Conservation (phyloP, 1,140 invertebrate genomes). For the Drosophila baimaii region DNA sequence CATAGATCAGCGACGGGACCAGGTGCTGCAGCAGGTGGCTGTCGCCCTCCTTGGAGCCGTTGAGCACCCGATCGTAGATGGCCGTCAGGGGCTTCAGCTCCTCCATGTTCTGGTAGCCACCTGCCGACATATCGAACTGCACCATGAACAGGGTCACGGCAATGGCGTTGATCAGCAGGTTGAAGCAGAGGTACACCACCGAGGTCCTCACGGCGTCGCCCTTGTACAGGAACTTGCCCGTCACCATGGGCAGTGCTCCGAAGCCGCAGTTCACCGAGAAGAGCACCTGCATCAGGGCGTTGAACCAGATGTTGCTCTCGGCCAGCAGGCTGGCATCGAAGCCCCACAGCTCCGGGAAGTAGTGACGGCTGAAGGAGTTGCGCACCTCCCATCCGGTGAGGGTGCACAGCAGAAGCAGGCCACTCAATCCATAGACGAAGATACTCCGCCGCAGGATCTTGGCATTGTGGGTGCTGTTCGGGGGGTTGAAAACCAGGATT, state of each 20-base stretch:
- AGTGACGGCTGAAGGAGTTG: constrained; percentile 68
- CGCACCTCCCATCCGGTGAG: constrained; percentile 81
- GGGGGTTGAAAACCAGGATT: not conserved
- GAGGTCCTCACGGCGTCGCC: constrained; percentile 83
- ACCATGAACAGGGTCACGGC: constrained; percentile 83
- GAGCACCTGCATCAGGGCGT: constrained; percentile 81
- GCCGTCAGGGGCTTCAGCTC: constrained; percentile 81
- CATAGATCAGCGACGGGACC: constrained; percentile 72
- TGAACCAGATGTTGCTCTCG: constrained; percentile 82
- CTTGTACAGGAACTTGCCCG: constrained; percentile 84
- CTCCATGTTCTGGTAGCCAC: constrained; percentile 59
- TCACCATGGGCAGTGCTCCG: constrained; percentile 79
- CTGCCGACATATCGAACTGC: constrained; percentile 73
- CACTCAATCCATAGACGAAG: constrained; percentile 73
- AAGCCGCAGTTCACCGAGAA: constrained; percentile 80
- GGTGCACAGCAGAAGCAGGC: constrained; percentile 66
- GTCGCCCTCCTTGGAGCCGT: constrained; percentile 39
- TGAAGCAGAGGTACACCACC: constrained; percentile 82
- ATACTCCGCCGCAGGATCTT: constrained; percentile 76
- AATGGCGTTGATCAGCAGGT: constrained; percentile 81
- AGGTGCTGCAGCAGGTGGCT: constrained; percentile 56
- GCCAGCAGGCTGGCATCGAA: constrained; percentile 56
- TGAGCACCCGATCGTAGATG: constrained; percentile 75
- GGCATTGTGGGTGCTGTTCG: constrained; percentile 77
- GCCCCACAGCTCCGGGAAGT: constrained; percentile 76